These are phyloP conservation scores for Tiaroga cobitis DNA, from an alignment of 2,797 vertebrate genomes.

Conservation along the genomic window DNA sequence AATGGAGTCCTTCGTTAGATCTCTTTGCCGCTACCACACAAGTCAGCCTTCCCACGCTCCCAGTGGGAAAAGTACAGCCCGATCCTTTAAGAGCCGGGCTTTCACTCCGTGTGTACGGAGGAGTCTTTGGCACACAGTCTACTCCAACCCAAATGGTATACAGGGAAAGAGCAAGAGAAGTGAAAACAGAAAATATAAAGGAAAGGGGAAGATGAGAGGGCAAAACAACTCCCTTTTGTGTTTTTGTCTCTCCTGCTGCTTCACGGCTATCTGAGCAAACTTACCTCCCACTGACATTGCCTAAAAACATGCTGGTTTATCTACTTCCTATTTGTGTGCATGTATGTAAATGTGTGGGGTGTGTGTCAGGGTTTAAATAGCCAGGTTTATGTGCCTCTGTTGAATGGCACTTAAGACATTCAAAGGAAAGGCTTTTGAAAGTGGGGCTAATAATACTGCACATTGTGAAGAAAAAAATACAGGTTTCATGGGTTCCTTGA, in stretches of 20 bases:
- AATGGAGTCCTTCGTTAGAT: slow-evolving; percentile 21
- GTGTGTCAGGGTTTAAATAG: slow-evolving; percentile 17
- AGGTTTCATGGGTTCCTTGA: slow-evolving; percentile 29
- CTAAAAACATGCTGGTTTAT: slow-evolving; percentile 30
- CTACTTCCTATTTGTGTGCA: not conserved
- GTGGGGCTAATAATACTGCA: not conserved
- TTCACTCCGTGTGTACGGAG: slow-evolving; percentile 12
- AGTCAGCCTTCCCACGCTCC: slow-evolving; percentile 38
- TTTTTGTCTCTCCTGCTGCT: slow-evolving; percentile 23
- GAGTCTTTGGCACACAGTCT: slow-evolving; percentile 28
- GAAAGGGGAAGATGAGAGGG: slow-evolving; percentile 10
- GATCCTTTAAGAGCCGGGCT: slow-evolving; percentile 5
- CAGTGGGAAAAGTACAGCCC: slow-evolving; percentile 18
- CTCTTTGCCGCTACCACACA: slow-evolving; percentile 3
- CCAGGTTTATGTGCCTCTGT: slow-evolving; percentile 25
- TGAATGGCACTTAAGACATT: slow-evolving; percentile 17
- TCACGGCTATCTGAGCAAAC: slow-evolving; percentile 27
- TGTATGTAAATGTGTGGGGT: slow-evolving; percentile 10
- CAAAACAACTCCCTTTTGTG: slow-evolving; percentile 16
- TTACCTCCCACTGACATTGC: slow-evolving; percentile 20
- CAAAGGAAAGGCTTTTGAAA: slow-evolving; percentile 17
- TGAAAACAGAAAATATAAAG: not conserved
- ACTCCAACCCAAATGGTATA: slow-evolving; percentile 33
- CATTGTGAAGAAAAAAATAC: slow-evolving; percentile 6
- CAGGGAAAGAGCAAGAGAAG: slow-evolving; percentile 17